These are phyloP conservation scores for Rhynchonycteris naso DNA, from an alignment of 2,797 vertebrate genomes.

Conservation along the genomic window DNA sequence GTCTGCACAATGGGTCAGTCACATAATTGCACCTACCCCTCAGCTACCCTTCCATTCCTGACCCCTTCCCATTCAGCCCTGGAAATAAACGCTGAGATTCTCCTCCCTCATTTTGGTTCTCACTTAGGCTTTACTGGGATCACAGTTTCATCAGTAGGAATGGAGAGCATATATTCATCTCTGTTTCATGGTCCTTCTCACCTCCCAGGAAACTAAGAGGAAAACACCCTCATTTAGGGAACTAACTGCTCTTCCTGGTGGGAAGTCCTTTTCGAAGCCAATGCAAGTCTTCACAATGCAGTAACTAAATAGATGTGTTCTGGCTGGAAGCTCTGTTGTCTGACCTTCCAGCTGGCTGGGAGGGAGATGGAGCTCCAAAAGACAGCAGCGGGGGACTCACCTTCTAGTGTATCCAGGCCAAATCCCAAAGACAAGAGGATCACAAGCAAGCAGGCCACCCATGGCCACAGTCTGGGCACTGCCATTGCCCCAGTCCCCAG, in stretches of 20 bases:
- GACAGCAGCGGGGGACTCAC: conserved; percentile 76
- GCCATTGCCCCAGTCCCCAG: conserved; percentile 40
- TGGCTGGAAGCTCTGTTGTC: neutral
- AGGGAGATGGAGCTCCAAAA: neutral
- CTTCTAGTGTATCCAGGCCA: conserved; percentile 74
- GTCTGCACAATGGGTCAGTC: neutral
- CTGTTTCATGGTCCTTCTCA: neutral
- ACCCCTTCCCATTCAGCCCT: neutral
- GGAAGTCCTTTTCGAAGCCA: conserved; percentile 36
- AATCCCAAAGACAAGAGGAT: conserved; percentile 69
- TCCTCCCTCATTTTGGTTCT: neutral
- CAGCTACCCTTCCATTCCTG: too few species aligned
- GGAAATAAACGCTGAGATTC: neutral
- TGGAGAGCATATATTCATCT: neutral
- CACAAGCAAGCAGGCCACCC: conserved; percentile 68
- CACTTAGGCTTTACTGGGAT: neutral
- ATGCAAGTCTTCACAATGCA: accelerated
- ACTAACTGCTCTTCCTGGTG: neutral
- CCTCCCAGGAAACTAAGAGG: neutral
- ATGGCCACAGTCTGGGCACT: conserved; percentile 14
- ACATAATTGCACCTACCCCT: neutral
- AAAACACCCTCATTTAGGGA: neutral
- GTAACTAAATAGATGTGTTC: neutral
- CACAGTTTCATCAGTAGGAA: neutral
- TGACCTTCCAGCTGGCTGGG: neutral